Evolutionary conservation across 2,797 vertebrate genomes (phyloP).

Genomic region (Kryptopterus vitreolus): DNA sequence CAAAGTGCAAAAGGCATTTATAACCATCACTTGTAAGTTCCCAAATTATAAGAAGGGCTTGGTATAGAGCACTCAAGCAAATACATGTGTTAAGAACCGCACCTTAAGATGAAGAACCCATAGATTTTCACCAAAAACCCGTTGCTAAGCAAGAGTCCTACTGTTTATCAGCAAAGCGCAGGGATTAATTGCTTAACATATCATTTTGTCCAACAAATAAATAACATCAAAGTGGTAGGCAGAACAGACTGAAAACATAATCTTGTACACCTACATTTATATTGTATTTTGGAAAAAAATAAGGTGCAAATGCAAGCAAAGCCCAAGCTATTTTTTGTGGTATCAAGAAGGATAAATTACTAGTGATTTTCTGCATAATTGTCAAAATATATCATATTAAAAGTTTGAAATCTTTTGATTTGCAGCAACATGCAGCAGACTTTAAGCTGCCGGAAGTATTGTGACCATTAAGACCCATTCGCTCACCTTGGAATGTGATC

Average conservation of each 20-base stretch:
- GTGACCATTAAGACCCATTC: not conserved
- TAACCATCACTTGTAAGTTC: not conserved
- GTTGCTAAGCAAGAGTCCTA: not conserved
- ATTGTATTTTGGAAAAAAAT: constrained; percentile 1
- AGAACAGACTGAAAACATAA: not conserved
- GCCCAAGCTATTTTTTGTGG: not conserved
- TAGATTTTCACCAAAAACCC: no score
- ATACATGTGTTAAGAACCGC: not conserved
- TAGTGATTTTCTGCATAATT: not conserved
- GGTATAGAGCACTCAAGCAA: not conserved
- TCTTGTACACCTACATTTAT: not conserved
- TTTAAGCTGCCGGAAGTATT: not conserved
- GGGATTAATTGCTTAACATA: not conserved
- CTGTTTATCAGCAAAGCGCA: not conserved
- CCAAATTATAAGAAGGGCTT: not conserved
- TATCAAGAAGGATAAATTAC: not conserved
- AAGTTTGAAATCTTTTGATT: not conserved
- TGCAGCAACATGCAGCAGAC: not conserved
- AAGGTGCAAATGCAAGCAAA: constrained; percentile 18
- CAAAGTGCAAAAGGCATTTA: not conserved
- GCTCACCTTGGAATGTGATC: not conserved
- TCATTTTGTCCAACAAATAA: not conserved
- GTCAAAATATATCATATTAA: not conserved
- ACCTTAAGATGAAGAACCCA: not conserved
- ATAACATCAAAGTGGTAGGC: not conserved